These are phyloP conservation scores for Puffinus mauretanicus DNA, from an alignment of 2,113 vertebrate genomes.

Conservation along the genomic window DNA sequence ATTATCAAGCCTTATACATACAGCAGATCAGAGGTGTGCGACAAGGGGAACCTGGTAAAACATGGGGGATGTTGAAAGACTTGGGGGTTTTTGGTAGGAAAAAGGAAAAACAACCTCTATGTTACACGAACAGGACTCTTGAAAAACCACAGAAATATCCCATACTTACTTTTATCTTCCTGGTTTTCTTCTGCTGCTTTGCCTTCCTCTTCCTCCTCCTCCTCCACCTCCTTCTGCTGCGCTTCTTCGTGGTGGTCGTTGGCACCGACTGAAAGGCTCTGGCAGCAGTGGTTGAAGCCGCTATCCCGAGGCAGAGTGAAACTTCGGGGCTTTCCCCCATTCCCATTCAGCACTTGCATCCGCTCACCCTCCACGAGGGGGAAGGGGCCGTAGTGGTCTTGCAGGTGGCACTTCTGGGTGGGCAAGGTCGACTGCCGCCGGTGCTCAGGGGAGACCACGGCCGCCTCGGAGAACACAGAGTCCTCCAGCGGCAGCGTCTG, in stretches of 20 bases:
- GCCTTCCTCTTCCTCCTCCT: conserved; percentile 72
- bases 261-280: conserved; percentile 78
- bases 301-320: conserved; percentile 95
- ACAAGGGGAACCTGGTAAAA: not conserved
- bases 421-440: conserved; percentile 94
- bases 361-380: conserved; percentile 82
- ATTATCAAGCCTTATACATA: not conserved
- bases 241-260: conserved; percentile 80
- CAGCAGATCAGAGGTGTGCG: not conserved
- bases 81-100: not conserved
- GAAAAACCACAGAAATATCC: conserved; percentile 58
- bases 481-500: conserved; percentile 95
- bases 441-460: conserved; percentile 82
- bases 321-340: conserved; percentile 90
- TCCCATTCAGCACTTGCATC: conserved; percentile 77
- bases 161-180: conserved; percentile 81
- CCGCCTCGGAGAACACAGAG: conserved; percentile 89
- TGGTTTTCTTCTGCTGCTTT: conserved; percentile 75
- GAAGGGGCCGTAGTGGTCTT: conserved; percentile 92
- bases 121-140: conserved; percentile 14
- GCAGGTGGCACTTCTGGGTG: conserved; percentile 90
- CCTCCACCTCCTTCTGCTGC: conserved; percentile 77
- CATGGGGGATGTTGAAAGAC: not conserved
- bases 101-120: not conserved
- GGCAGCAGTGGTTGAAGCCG: conserved; percentile 89